phyloP scores from a whole-genome alignment of 2,113 vertebrate genomes.

The Sterrhoptilus dennistouni region DNA sequence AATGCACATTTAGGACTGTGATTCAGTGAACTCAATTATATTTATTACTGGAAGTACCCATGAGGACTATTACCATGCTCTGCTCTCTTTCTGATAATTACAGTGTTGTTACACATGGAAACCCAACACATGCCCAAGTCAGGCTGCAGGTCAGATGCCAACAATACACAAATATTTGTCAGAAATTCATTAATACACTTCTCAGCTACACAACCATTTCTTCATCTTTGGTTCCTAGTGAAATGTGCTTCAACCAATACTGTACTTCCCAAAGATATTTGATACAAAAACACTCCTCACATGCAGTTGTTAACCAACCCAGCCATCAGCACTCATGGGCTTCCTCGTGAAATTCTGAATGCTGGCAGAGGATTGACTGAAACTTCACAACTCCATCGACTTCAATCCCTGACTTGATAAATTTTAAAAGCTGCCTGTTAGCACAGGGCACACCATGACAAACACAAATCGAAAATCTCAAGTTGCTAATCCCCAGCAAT shows the following conservation, averaged over 20 bases:
- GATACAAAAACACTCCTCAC: neutral
- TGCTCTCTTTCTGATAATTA: neutral
- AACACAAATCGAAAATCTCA: neutral
- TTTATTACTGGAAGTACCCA: conserved; percentile 11
- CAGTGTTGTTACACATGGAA: neutral
- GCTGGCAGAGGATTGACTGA: neutral
- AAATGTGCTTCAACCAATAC: neutral
- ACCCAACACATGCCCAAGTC: neutral
- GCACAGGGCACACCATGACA: neutral
- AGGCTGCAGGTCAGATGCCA: neutral
- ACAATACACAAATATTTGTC: neutral
- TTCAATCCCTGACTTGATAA: neutral
- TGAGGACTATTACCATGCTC: neutral
- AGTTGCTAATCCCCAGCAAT: neutral
- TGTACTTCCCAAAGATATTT: neutral
- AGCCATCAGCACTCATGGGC: neutral
- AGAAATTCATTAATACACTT: neutral
- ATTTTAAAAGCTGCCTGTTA: neutral
- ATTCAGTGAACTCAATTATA: neutral
- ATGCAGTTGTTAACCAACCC: neutral
- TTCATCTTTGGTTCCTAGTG: neutral
- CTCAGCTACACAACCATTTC: neutral
- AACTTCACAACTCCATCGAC: neutral
- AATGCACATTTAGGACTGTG: neutral
- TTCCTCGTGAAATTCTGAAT: neutral